Conservation (phyloP, 2,797 vertebrate species). For the Gephyroberyx darwinii region DNA sequence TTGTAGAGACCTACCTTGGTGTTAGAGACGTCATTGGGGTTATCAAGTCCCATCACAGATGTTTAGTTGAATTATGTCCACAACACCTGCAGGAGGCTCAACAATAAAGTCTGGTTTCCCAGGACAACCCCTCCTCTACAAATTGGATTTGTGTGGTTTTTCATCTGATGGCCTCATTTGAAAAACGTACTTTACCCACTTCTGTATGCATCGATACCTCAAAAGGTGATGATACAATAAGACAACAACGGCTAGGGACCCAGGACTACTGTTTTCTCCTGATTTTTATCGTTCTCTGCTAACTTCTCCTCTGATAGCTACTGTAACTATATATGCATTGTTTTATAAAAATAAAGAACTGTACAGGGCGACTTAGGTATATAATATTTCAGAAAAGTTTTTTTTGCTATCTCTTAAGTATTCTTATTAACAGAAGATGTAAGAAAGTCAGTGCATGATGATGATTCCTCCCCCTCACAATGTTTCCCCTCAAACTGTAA, state of each 20-base stretch:
- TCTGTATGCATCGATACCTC: conserved; percentile 85
- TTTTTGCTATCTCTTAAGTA: conserved; percentile 89
- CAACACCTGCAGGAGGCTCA: background rate
- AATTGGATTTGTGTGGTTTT: conserved; percentile 29
- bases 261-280: conserved; percentile 84
- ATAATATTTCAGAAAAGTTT: conserved; percentile 87
- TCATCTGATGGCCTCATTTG: conserved; percentile 15
- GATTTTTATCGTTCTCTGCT: conserved; percentile 70
- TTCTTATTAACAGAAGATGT: conserved; percentile 96
- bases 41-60: background rate
- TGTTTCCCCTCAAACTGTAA: conserved; percentile 91
- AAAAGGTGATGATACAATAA: conserved; percentile 85
- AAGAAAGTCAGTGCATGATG: conserved; percentile 94
- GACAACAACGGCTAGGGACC: conserved; percentile 85
- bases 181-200: conserved; percentile 82
- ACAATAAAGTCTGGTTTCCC: conserved; percentile 25
- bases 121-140: conserved; percentile 14
- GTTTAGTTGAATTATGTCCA: background rate
- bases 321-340: conserved; percentile 85
- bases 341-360: conserved; percentile 87
- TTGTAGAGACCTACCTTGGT: background rate
- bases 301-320: conserved; percentile 81
- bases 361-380: conserved; percentile 94
- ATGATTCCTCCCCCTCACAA: conserved; percentile 70
- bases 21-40: background rate